Evolutionary conservation across 2,888 invertebrate species (phyloP).

Genomic region (Acanthosoma haemorrhoidale): DNA sequence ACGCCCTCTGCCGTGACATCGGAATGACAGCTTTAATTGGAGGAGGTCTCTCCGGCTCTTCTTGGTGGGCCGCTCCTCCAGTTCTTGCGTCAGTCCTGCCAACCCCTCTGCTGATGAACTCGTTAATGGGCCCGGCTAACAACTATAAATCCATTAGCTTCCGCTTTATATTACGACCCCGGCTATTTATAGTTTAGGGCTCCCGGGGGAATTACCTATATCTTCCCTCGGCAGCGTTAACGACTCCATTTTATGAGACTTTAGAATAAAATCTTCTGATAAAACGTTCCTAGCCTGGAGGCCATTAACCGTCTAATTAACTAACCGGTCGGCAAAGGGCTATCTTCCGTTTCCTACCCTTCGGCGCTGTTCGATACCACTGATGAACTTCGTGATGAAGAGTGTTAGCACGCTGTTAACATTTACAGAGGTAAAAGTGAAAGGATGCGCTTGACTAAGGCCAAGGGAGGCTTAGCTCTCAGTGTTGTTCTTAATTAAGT

Average conservation of each 20-base stretch:
- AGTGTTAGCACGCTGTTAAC: no score
- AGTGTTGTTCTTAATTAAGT: no score
- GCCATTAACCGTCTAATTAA: slow-evolving; percentile 1
- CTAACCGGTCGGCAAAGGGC: not conserved
- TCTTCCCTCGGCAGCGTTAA: not conserved
- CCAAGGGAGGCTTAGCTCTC: no score
- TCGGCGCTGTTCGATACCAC: no score
- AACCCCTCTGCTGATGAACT: not conserved
- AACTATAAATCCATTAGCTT: slow-evolving; percentile 12
- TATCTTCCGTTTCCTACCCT: no score
- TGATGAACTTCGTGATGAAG: no score
- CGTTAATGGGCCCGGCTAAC: not conserved
- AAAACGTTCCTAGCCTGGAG: not conserved
- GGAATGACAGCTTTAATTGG: slow-evolving; percentile 7
- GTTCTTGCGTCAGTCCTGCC: not conserved
- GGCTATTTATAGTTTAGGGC: slow-evolving; percentile 2
- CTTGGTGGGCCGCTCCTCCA: not conserved
- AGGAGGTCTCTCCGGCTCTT: not conserved
- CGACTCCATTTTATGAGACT: not conserved
- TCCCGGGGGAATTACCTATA: not conserved
- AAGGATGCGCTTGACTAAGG: no score
- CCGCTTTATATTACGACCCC: not conserved
- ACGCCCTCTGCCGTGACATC: not conserved
- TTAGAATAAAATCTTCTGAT: not conserved
- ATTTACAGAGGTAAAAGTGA: no score